phyloP scores from a whole-genome alignment of 2,113 vertebrate genomes.

The Ictalurus punctatus region DNA sequence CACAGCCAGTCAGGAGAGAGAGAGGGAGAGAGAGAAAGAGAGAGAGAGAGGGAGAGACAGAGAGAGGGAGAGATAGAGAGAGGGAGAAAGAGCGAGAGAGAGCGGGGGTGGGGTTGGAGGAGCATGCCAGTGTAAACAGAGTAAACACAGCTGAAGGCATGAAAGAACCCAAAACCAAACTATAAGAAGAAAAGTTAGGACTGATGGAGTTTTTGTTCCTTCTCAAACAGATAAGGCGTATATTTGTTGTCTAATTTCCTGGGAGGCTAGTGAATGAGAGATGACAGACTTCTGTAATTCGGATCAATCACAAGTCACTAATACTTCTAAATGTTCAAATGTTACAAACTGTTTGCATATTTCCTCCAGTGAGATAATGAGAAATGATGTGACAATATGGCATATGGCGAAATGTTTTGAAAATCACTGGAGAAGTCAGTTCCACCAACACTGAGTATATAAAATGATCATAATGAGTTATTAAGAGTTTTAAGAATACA shows the following conservation, averaged over 20 bases:
- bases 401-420: neutral
- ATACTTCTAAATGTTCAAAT: neutral
- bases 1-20: neutral
- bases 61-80: too few species aligned
- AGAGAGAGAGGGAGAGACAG: too few species aligned
- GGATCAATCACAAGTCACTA: neutral
- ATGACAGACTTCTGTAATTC: neutral
- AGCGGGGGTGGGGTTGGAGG: neutral
- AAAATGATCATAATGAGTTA: neutral
- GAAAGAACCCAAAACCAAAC: neutral
- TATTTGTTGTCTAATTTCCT: neutral
- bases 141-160: neutral
- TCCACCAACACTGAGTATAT: neutral
- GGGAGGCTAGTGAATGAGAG: neutral
- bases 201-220: neutral
- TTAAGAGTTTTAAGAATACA: neutral
- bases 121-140: neutral
- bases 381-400: neutral
- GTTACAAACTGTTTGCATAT: neutral
- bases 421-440: neutral
- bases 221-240: neutral
- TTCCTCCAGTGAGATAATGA: neutral
- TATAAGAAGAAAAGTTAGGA: neutral
- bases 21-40: neutral
- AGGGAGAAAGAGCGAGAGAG: too few species aligned